phyloP scores from a whole-genome alignment of 2,113 vertebrate genomes.

The Andinoacara biseriatus region DNA sequence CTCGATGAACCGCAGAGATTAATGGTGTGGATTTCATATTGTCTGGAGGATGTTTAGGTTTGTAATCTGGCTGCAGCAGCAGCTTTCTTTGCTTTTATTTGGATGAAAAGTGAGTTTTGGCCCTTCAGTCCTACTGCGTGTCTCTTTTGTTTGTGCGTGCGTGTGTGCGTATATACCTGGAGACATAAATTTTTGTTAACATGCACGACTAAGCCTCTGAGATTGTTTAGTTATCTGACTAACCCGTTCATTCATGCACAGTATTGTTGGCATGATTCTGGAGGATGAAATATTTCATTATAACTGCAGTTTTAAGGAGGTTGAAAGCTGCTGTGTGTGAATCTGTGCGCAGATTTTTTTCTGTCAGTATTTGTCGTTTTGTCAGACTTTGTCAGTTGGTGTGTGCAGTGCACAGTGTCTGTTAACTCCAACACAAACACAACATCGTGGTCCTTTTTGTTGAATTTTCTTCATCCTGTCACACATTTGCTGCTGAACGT shows the following conservation, averaged over 20 bases:
- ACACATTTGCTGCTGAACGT: neutral
- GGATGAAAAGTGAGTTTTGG: neutral
- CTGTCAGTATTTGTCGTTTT: neutral
- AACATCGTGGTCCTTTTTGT: neutral
- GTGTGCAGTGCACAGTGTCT: neutral
- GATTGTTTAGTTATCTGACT: fast-evolving
- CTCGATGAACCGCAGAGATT: neutral
- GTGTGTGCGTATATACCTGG: neutral
- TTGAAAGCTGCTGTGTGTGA: neutral
- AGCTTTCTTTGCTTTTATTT: neutral
- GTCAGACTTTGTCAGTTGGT: no score
- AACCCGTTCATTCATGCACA: neutral
- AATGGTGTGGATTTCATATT: neutral
- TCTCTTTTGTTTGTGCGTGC: no score
- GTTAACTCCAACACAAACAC: neutral
- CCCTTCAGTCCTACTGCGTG: no score
- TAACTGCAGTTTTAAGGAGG: neutral
- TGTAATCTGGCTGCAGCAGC: neutral
- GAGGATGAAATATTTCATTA: neutral
- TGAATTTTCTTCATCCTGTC: neutral
- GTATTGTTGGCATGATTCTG: neutral
- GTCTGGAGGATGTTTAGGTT: neutral
- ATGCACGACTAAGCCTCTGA: neutral
- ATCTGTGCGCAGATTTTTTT: neutral
- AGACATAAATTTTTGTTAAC: neutral